phyloP scores from a whole-genome alignment of 2,797 vertebrate genomes.

The Lagodon rhomboides region DNA sequence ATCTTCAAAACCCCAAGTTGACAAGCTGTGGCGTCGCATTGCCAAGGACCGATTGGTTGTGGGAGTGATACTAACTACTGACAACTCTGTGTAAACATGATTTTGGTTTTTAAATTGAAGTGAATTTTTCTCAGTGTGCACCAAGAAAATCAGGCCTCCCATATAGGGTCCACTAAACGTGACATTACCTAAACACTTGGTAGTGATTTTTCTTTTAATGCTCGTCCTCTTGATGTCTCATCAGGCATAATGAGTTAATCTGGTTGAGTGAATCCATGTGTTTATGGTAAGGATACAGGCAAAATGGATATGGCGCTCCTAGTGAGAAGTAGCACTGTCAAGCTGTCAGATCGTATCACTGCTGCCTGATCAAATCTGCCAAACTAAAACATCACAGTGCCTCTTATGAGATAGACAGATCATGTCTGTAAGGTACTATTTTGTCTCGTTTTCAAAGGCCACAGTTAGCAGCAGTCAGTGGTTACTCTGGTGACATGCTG shows the following conservation, averaged over 20 bases:
- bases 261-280: constrained; percentile 29
- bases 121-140: neutral
- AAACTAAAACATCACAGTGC: constrained; percentile 25
- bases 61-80: constrained; percentile 86
- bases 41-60: constrained; percentile 88
- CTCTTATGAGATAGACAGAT: constrained; percentile 5
- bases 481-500: no score
- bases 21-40: constrained; percentile 91
- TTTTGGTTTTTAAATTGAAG: constrained; percentile 24
- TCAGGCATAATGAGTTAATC: constrained; percentile 34
- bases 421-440: neutral
- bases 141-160: neutral
- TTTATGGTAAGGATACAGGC: constrained; percentile 34
- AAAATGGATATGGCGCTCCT: constrained; percentile 21
- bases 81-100: constrained; percentile 85
- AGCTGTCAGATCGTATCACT: constrained; percentile 32
- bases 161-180: constrained; percentile 20
- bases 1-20: constrained; percentile 79
- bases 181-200: constrained; percentile 21
- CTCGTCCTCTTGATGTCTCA: constrained; percentile 15
- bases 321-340: constrained; percentile 30
- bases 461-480: no score
- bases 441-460: neutral
- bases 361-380: constrained; percentile 28
- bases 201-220: constrained; percentile 7